Evolutionary conservation across 53 echinoderm and acorn worm genomes (phyloP).

Genomic region (Echinarachnius parma): DNA sequence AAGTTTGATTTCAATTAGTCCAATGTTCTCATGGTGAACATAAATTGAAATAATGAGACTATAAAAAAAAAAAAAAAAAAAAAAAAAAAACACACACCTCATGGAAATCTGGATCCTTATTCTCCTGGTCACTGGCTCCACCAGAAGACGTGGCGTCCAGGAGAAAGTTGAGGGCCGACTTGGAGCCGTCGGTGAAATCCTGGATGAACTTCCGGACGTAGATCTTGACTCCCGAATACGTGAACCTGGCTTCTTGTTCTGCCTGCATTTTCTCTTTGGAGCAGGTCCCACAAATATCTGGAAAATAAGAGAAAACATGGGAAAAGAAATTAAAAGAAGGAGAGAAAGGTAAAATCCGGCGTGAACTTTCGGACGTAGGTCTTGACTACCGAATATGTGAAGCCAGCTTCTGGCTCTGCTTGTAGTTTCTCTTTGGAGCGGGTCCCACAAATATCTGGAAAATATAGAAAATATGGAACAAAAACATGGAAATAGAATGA

Average conservation of each 20-base stretch:
- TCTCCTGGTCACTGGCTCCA: conserved; percentile 49
- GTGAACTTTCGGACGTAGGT: conserved; percentile 86
- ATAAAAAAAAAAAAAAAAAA: too few species aligned
- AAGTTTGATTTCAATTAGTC: too few species aligned
- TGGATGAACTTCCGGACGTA: conserved; percentile 81
- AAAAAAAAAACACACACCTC: too few species aligned
- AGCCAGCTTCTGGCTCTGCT: conserved; percentile 24
- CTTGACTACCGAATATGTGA: conserved; percentile 78
- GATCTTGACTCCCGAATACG: conserved; percentile 78
- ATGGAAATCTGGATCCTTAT: conserved; percentile 82
- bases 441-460: conserved; percentile 51
- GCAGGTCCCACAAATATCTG: conserved; percentile 56
- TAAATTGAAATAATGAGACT: too few species aligned
- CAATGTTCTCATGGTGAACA: too few species aligned
- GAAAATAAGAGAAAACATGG: too few species aligned
- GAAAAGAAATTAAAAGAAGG: too few species aligned
- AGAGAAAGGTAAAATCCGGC: too few species aligned
- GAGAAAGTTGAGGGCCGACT: conserved; percentile 7
- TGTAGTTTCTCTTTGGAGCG: conserved; percentile 31
- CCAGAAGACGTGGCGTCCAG: conserved; percentile 19
- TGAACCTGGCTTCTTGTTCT: conserved; percentile 36
- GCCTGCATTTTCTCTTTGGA: conserved; percentile 23
- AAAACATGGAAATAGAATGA: too few species aligned
- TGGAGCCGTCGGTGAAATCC: conserved; percentile 34
- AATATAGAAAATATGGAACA: too few species aligned